phyloP scores from a whole-genome alignment of 2,888 invertebrate genomes.

The Anthrax anthrax region DNA sequence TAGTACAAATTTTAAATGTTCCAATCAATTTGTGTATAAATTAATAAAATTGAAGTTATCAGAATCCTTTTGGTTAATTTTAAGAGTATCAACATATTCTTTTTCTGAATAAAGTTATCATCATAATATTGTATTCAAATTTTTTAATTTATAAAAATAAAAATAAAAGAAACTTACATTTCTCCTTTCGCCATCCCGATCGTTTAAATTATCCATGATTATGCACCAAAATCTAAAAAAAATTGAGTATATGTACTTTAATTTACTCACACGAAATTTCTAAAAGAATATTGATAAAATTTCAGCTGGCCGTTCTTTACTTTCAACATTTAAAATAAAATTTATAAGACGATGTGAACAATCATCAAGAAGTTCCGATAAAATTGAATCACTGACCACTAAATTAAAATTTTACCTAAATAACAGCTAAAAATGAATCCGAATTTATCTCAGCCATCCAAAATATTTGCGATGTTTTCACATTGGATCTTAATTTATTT shows the following conservation, averaged over 20 bases:
- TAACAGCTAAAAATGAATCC: background rate
- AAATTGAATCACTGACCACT: background rate
- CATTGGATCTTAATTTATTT: too few relatives aligned
- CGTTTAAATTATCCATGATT: too few relatives aligned
- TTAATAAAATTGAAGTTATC: background rate
- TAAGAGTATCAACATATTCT: slow-evolving; percentile 18
- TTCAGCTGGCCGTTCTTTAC: slow-evolving; percentile 30
- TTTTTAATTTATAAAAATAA: too few relatives aligned
- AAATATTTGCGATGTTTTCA: background rate
- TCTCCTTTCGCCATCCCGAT: too few relatives aligned
- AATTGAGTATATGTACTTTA: too few relatives aligned
- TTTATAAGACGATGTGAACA: slow-evolving; percentile 11
- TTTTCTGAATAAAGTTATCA: slow-evolving; percentile 21
- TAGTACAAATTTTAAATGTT: too few relatives aligned
- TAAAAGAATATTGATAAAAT: too few relatives aligned
- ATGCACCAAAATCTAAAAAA: too few relatives aligned
- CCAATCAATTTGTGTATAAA: background rate
- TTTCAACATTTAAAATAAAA: slow-evolving; percentile 20
- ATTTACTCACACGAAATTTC: too few relatives aligned
- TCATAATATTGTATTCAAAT: slow-evolving; percentile 12
- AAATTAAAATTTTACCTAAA: background rate
- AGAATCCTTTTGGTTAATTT: slow-evolving; percentile 23
- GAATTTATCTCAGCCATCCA: background rate
- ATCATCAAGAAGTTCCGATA: background rate
- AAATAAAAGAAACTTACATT: too few relatives aligned